Evolutionary conservation across 2,888 invertebrate species (phyloP).

Genomic region (Tineola bisselliella): DNA sequence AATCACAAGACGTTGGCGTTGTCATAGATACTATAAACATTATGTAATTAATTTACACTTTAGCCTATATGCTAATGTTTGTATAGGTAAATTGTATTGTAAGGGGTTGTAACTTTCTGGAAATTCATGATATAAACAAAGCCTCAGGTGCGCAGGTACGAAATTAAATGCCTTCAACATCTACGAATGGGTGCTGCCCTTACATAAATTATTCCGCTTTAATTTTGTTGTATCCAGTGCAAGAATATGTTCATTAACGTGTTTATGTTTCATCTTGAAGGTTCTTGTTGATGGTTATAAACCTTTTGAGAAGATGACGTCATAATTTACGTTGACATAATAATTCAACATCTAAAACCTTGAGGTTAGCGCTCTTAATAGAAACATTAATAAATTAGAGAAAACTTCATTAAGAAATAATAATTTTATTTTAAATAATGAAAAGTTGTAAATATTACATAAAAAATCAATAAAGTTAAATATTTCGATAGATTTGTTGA

Average conservation of each 20-base stretch:
- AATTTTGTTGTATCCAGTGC: not conserved
- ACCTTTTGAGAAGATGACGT: not conserved
- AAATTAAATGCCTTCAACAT: conserved; percentile 37
- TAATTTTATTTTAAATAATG: too few species aligned
- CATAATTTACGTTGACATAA: not conserved
- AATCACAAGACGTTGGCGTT: too few species aligned
- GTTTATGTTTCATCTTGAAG: conserved; percentile 1
- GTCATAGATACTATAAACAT: too few species aligned
- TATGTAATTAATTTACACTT: too few species aligned
- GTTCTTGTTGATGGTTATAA: not conserved
- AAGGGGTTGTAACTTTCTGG: not conserved
- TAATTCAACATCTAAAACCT: too few species aligned
- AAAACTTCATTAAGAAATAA: too few species aligned
- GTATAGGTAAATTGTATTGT: not conserved
- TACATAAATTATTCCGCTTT: conserved; percentile 1
- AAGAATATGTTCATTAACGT: not conserved
- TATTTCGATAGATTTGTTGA: not conserved
- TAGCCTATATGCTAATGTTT: too few species aligned
- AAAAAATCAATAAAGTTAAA: too few species aligned
- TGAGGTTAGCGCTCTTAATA: too few species aligned
- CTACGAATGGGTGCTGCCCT: conserved; percentile 10
- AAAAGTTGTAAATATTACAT: too few species aligned
- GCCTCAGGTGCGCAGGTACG: conserved; percentile 45
- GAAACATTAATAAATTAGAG: too few species aligned
- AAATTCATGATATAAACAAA: conserved; percentile 40